These are phyloP conservation scores for Microctonus hyperodae DNA, from an alignment of 2,888 invertebrate species.

Conservation along the genomic window DNA sequence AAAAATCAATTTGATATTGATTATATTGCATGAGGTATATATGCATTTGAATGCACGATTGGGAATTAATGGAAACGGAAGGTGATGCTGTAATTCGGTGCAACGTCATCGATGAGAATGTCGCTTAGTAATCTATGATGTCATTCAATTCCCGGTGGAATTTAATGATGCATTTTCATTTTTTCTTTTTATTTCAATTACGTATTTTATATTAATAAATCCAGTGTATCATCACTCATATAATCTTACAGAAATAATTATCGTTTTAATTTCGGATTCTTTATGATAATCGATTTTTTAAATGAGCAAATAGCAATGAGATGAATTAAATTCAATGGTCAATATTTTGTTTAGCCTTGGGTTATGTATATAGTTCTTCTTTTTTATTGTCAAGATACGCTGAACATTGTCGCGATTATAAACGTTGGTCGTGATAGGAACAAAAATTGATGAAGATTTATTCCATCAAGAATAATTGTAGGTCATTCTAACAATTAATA, in stretches of 20 bases:
- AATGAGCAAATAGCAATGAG: background rate
- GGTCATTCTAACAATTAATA: constrained; percentile 9
- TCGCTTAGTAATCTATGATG: constrained; percentile 8
- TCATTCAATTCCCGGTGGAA: constrained; percentile 8
- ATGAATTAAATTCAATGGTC: background rate
- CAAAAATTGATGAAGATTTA: constrained; percentile 4
- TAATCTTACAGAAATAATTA: background rate
- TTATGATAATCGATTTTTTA: background rate
- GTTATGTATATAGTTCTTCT: background rate
- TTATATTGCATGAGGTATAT: constrained; percentile 8
- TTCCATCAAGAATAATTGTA: background rate
- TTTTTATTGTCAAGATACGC: background rate
- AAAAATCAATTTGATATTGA: background rate
- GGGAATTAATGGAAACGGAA: background rate
- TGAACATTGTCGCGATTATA: background rate
- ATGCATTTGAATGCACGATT: background rate
- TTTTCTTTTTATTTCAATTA: constrained; percentile 3
- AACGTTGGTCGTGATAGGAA: background rate
- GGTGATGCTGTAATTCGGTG: background rate
- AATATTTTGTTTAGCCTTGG: background rate
- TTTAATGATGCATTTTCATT: background rate
- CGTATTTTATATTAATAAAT: no score
- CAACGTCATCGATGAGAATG: constrained; percentile 24
- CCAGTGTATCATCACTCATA: background rate
- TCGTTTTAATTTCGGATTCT: background rate